Conservation (phyloP, 2,113 vertebrate species). For the Lepidothrix coronata region DNA sequence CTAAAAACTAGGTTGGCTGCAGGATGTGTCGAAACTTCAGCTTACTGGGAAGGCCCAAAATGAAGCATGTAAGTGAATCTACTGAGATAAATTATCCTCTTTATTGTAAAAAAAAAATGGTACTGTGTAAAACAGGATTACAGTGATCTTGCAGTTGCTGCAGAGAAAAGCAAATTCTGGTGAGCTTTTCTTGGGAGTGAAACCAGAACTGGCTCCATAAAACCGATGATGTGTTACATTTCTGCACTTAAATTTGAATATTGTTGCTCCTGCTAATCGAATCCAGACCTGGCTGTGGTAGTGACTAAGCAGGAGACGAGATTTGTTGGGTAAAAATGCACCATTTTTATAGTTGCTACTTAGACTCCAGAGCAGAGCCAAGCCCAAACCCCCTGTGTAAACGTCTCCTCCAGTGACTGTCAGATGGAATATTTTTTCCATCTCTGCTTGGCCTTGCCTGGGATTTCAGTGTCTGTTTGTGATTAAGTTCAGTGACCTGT, state of each 20-base stretch:
- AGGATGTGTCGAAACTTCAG: neutral
- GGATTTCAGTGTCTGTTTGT: neutral
- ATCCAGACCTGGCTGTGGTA: neutral
- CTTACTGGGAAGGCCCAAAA: neutral
- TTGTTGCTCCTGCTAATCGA: constrained; percentile 7
- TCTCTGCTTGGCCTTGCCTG: neutral
- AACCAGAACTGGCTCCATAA: neutral
- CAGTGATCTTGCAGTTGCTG: neutral
- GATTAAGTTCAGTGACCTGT: neutral
- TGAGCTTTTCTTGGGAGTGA: neutral
- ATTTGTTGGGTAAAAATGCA: neutral
- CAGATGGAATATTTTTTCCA: neutral
- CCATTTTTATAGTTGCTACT: neutral
- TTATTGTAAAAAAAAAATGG: neutral
- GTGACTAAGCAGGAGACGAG: neutral
- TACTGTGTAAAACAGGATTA: neutral
- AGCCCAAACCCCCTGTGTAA: neutral
- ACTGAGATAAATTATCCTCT: neutral
- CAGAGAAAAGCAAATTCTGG: neutral
- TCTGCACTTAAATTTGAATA: neutral
- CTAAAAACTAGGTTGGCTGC: neutral
- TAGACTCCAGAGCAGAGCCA: neutral
- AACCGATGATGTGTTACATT: neutral
- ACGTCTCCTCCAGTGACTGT: neutral
- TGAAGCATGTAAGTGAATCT: neutral